Percentiles rank a stretch among this genome's conserved stretches.
These are phyloP conservation scores for Nomada ruficornis DNA, from an alignment of 2,888 invertebrate genomes.

Conservation along the genomic window DNA sequence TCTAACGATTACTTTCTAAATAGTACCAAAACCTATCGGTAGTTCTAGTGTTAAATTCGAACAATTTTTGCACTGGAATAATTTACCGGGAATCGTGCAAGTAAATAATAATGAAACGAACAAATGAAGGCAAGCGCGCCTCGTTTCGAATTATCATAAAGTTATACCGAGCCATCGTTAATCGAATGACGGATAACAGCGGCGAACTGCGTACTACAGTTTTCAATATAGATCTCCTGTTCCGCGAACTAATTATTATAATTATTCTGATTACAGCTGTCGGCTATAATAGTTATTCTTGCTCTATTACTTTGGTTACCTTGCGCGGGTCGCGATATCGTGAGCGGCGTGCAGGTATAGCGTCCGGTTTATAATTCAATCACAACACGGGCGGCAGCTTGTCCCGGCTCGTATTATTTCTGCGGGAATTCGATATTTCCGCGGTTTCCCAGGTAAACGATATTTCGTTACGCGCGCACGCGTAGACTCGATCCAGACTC, in stretches of 20 bases:
- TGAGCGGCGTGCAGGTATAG: slow-evolving; percentile 40
- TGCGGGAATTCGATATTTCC: slow-evolving; percentile 57
- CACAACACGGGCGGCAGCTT: slow-evolving; percentile 44
- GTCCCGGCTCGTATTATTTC: slow-evolving; percentile 49
- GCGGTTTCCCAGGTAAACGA: slow-evolving; percentile 54
- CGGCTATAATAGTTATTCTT: slow-evolving; percentile 52
- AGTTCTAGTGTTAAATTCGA: no score
- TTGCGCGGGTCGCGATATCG: slow-evolving; percentile 28
- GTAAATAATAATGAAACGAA: no score
- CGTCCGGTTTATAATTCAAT: slow-evolving; percentile 59
- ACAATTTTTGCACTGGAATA: no score
- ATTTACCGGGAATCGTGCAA: no score
- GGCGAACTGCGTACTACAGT: not conserved
- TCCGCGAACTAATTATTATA: not conserved
- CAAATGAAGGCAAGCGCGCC: no score
- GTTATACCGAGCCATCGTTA: not conserved
- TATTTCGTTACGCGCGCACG: slow-evolving; percentile 37
- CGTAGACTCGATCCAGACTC: not conserved
- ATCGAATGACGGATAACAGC: slow-evolving; percentile 11
- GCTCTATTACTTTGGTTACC: slow-evolving; percentile 43
- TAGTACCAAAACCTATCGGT: no score
- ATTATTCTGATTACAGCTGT: not conserved
- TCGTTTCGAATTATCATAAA: no score
- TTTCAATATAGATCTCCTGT: not conserved
- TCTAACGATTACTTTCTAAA: no score